phyloP scores from a whole-genome alignment of 2,888 invertebrate species.

The Escarpia spicata region DNA sequence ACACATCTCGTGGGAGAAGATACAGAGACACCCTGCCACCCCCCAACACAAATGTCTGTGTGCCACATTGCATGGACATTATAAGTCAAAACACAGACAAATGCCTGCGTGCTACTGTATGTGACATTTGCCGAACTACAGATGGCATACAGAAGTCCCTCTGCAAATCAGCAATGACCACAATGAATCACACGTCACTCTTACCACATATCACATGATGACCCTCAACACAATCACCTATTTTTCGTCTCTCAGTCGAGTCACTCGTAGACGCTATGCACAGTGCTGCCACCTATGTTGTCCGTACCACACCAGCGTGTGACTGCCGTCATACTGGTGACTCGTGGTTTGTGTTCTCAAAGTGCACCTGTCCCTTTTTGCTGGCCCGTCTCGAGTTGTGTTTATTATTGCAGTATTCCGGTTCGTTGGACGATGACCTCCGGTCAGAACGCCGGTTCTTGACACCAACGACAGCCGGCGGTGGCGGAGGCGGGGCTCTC shows the following conservation, averaged over 20 bases:
- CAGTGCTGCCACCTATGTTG: background rate
- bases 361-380: background rate
- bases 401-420: constrained; percentile 10
- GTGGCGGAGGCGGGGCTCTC: background rate
- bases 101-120: background rate
- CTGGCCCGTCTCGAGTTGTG: background rate
- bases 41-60: background rate
- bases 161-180: background rate
- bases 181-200: background rate
- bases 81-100: background rate
- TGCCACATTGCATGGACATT: background rate
- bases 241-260: background rate
- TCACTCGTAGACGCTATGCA: background rate
- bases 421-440: background rate
- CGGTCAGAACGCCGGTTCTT: background rate
- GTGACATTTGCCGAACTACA: background rate
- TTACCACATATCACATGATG: background rate
- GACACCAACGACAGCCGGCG: background rate
- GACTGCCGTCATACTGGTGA: background rate
- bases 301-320: background rate
- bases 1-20: too few relatives aligned
- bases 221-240: background rate
- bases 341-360: constrained; percentile 3
- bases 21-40: too few relatives aligned
- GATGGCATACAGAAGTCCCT: background rate